A percentile compares a stretch with the other conserved stretches of the same genome.
phyloP scores from a whole-genome alignment of 1,140 invertebrate species.

The Halictus rubicundus region DNA sequence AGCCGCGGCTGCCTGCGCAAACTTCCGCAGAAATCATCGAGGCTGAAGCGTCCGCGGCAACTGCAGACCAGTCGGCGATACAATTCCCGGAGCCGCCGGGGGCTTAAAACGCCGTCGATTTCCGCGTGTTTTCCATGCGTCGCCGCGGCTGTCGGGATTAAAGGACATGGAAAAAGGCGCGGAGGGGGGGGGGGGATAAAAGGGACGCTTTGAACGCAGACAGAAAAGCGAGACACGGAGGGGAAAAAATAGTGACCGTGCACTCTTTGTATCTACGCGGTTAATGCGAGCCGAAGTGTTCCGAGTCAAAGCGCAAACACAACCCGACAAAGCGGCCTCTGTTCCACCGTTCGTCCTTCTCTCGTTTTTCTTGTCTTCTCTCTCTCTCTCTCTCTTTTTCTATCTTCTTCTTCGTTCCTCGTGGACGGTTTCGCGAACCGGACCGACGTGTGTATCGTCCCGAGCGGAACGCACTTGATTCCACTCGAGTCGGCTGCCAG shows the following conservation, averaged over 20 bases:
- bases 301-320: constrained; percentile 67
- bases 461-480: constrained; percentile 67
- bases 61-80: background rate
- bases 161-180: background rate
- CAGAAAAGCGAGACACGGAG: background rate
- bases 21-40: no score
- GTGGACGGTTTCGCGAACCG: constrained; percentile 18
- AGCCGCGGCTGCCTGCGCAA: no score
- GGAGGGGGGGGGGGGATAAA: constrained; percentile 53
- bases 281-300: constrained; percentile 73
- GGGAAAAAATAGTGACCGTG: constrained; percentile 31
- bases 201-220: constrained; percentile 38
- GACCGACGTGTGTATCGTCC: constrained; percentile 31
- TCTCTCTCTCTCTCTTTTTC: constrained; percentile 21
- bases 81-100: background rate
- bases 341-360: constrained; percentile 63
- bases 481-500: constrained; percentile 71
- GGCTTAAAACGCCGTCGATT: background rate
- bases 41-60: no score
- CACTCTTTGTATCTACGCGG: constrained; percentile 62
- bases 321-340: constrained; percentile 71
- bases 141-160: constrained; percentile 16
- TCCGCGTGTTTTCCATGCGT: constrained; percentile 22
- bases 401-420: background rate
- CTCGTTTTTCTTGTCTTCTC: background rate